A percentile compares a stretch with the other conserved stretches of the same genome.
phyloP scores from a whole-genome alignment of 2,113 vertebrate species.

The Istiophorus platypterus region DNA sequence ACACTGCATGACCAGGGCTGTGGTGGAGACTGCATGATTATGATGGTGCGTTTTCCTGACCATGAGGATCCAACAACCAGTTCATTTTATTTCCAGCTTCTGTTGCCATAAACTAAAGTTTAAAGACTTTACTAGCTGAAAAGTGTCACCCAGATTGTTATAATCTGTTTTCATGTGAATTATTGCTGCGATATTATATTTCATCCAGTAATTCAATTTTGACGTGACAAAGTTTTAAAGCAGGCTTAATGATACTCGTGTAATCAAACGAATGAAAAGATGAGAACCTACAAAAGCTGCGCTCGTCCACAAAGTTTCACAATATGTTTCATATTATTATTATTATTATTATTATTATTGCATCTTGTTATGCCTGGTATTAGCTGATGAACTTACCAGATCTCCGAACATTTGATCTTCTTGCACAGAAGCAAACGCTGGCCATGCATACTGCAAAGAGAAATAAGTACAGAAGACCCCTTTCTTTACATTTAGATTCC shows the following conservation, averaged over 20 bases:
- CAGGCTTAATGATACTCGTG: not conserved
- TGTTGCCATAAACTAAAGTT: not conserved
- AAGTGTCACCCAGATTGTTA: not conserved
- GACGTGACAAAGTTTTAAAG: slow-evolving; percentile 10
- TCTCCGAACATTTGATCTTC: slow-evolving; percentile 83
- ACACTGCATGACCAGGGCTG: not conserved
- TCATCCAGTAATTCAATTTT: not conserved
- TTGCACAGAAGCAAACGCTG: slow-evolving; percentile 66
- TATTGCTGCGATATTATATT: not conserved
- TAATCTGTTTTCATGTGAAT: not conserved
- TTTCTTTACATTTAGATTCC: slow-evolving; percentile 77
- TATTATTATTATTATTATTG: not conserved
- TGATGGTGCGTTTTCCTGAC: not conserved
- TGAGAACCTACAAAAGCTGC: not conserved
- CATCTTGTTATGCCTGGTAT: not conserved
- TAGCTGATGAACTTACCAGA: slow-evolving; percentile 85
- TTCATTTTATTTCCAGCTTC: not conserved
- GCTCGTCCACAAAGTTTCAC: not conserved
- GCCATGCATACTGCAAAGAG: slow-evolving; percentile 82
- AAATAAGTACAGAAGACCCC: slow-evolving; percentile 76
- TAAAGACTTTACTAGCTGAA: not conserved
- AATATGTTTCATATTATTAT: not conserved
- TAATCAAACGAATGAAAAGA: slow-evolving; percentile 39
- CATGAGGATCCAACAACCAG: not conserved
- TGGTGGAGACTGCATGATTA: not conserved